Evolutionary conservation across 2,797 vertebrate species (phyloP).

Genomic region (Euphonia xanthogaster): DNA sequence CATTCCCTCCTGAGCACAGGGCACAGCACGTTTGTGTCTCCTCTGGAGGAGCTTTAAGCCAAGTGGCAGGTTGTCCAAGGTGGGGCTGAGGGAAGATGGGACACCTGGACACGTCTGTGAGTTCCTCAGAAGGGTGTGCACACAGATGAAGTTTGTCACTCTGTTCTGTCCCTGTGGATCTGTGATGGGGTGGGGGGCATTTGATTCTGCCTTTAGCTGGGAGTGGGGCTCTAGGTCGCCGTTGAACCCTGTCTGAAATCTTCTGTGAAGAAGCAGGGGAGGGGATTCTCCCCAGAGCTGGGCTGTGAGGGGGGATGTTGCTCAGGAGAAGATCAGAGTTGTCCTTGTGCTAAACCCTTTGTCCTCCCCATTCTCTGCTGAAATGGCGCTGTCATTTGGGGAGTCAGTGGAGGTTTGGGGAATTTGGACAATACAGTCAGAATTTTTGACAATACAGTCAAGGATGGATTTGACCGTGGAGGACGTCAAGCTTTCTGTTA

Average conservation of each 20-base stretch:
- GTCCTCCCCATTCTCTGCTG: not conserved
- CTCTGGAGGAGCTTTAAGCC: not conserved
- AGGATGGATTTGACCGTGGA: not conserved
- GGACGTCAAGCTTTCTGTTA: not conserved
- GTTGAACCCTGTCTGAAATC: not conserved
- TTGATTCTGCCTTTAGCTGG: not conserved
- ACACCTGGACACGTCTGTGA: rapidly evolving
- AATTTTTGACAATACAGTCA: rapidly evolving
- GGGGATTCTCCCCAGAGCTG: not conserved
- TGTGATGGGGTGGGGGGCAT: not conserved
- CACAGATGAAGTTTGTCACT: rapidly evolving
- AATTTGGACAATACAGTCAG: too few relatives aligned
- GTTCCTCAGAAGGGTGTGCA: not conserved
- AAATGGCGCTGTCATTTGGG: rapidly evolving
- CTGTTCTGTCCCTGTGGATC: not conserved
- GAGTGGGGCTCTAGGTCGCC: not conserved
- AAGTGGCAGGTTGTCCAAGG: not conserved
- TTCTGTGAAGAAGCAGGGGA: not conserved
- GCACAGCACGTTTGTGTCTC: not conserved
- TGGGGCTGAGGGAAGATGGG: not conserved
- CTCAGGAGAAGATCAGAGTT: not conserved
- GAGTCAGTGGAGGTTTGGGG: not conserved
- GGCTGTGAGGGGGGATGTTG: not conserved
- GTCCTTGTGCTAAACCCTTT: not conserved
- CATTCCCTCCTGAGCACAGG: not conserved